Evolutionary conservation across 35 echinoderm and acorn worm genomes (phyloP), one percentile per base, ranked within the genome.

Genomic region (Anneissia japonica): DNA sequence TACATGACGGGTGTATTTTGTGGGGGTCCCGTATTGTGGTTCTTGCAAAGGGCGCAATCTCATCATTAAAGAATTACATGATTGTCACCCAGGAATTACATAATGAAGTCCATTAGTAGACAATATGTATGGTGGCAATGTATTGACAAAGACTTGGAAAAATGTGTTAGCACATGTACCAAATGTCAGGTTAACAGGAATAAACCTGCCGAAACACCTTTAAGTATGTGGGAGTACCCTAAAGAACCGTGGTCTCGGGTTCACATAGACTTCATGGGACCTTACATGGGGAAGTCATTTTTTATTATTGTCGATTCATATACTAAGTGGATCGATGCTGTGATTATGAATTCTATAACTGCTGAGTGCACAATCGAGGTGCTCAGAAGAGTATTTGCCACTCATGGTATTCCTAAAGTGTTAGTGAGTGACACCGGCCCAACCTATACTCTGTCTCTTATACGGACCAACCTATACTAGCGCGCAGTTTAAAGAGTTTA

Each of bases 21-120:
- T 95, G 93, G 89, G 93, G 93, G 3, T 74, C 56, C 23, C 83
- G 85, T 16, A 88, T 94, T 7, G 72, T 94, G 6, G 51, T 91
- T 14, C 93, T 89, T 36, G 43, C 74, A 39, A 39, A 81, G 79
- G 89, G 36, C 73, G 86, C 4, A 72, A 83, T 26, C 89, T 84
- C 38, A 88, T 95, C 29, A 21, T 91, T 30, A 74, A 81, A 0
- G 81, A 91, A 10, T 73, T 94, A 74, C 93, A 94, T 84, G 93
- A 95, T 12, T 34, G 31, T n/a, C 92, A 90, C 80, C 75, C 79
- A 34, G 91, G 91, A 29, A 86, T 80, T 19, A 76, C 43, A 11
- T 75, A 39, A 93, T 90, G 78, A 82, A 82, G 28, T 35, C 80
- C 16, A 29, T 82, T 21, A 39, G 34, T 14, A 82, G 41, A 29